These are phyloP conservation scores for Papilio helenus DNA, from an alignment of 1,140 invertebrate genomes.

Conservation along the genomic window DNA sequence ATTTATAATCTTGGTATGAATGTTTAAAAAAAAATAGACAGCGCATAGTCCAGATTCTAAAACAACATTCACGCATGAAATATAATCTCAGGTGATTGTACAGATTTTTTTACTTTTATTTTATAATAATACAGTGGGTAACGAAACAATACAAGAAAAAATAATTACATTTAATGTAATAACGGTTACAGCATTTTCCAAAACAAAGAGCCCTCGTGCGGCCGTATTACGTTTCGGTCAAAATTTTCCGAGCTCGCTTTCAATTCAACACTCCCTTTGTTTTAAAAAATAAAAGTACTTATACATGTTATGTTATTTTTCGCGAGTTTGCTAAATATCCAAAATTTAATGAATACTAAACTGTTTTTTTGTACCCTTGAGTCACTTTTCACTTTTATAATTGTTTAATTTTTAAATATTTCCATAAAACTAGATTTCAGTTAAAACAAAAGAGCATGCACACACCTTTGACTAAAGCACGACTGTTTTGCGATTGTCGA, in stretches of 20 bases:
- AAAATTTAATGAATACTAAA: neutral
- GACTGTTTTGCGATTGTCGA: too few relatives aligned
- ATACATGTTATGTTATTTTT: neutral
- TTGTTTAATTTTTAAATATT: too few relatives aligned
- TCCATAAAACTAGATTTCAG: too few relatives aligned
- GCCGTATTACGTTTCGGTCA: constrained; percentile 13
- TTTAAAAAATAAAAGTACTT: neutral
- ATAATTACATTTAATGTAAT: constrained; percentile 17
- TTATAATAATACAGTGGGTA: neutral
- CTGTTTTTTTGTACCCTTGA: neutral
- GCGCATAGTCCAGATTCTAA: too few relatives aligned
- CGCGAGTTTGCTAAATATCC: neutral
- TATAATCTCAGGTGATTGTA: neutral
- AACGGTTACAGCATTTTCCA: neutral
- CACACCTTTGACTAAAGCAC: too few relatives aligned
- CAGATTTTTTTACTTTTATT: neutral
- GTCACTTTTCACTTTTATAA: neutral
- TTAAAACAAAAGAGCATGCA: too few relatives aligned
- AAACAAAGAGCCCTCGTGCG: constrained; percentile 2
- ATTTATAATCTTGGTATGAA: too few relatives aligned
- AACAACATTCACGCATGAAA: neutral
- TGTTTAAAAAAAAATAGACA: neutral
- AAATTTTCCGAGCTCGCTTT: neutral
- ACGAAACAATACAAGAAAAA: constrained; percentile 13
- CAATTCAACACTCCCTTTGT: constrained; percentile 9